phyloP scores from a whole-genome alignment of 2,797 vertebrate genomes.

The Prunella strophiata region DNA sequence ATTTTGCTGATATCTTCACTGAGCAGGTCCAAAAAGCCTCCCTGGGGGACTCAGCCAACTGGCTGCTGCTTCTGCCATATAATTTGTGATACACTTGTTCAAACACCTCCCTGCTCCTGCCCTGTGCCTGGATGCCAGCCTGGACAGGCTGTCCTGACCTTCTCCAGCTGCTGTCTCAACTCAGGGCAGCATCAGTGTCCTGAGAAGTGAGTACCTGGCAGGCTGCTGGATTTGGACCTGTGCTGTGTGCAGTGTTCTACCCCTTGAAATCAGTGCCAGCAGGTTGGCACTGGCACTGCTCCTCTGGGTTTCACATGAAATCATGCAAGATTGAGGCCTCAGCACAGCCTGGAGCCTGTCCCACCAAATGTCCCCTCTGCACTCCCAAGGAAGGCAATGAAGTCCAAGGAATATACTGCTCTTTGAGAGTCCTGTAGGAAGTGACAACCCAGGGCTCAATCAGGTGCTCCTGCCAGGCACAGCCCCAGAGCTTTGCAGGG shows the following conservation, averaged over 20 bases:
- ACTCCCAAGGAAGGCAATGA: not conserved
- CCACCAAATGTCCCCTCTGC: not conserved
- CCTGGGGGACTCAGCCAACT: not conserved
- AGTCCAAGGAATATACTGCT: not conserved
- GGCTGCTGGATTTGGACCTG: not conserved
- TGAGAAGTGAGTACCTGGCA: not conserved
- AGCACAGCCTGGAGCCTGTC: not conserved
- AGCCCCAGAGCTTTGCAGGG: not conserved
- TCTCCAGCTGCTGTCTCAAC: not conserved
- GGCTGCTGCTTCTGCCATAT: not conserved
- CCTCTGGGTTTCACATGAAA: not conserved
- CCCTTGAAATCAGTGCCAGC: rapidly evolving
- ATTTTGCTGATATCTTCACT: not conserved
- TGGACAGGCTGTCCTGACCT: not conserved
- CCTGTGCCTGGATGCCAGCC: not conserved
- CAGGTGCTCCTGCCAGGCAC: not conserved
- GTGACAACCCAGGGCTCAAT: not conserved
- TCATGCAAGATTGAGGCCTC: not conserved
- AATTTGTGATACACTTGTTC: not conserved
- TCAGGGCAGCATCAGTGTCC: not conserved
- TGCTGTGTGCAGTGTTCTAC: not conserved
- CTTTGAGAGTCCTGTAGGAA: not conserved
- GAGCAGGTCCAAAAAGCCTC: not conserved
- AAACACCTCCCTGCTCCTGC: not conserved
- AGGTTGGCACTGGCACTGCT: not conserved